phyloP scores from a whole-genome alignment of 1,140 invertebrate genomes.

The Zaprionus taronus region DNA sequence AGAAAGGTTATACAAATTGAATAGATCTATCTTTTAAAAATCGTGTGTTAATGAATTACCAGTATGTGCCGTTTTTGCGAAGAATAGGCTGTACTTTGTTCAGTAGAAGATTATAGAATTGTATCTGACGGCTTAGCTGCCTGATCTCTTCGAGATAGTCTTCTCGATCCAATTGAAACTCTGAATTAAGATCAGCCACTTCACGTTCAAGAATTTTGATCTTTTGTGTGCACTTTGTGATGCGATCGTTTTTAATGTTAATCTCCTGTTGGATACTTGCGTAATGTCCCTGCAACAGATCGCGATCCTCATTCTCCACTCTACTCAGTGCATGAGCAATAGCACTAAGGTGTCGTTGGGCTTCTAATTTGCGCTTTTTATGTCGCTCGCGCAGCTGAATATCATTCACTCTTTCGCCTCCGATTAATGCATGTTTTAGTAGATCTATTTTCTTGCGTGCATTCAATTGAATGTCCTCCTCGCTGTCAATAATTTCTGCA shows the following conservation, averaged over 20 bases:
- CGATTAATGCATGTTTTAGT: conserved; percentile 91
- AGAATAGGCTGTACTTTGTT: conserved; percentile 90
- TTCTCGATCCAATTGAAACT: conserved; percentile 93
- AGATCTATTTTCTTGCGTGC: conserved; percentile 87
- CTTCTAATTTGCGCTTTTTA: conserved; percentile 88
- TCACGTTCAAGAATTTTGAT: conserved; percentile 88
- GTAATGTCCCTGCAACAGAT: conserved; percentile 88
- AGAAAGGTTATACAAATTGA: background rate
- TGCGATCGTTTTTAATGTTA: conserved; percentile 88
- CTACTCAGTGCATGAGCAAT: conserved; percentile 88
- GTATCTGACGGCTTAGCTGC: conserved; percentile 90
- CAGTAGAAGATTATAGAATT: conserved; percentile 89
- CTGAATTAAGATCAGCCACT: conserved; percentile 91
- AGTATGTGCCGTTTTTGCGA: conserved; percentile 91
- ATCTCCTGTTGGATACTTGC: conserved; percentile 92
- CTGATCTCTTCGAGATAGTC: conserved; percentile 95
- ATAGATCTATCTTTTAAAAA: background rate
- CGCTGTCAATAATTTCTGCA: background rate
- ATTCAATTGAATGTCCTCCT: conserved; percentile 73
- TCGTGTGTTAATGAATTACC: conserved; percentile 76
- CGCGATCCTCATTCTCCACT: conserved; percentile 88
- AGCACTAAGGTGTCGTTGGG: conserved; percentile 88
- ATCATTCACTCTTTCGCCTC: conserved; percentile 91
- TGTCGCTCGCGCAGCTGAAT: conserved; percentile 89
- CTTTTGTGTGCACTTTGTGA: conserved; percentile 89